phyloP scores from a whole-genome alignment of 2,888 invertebrate species.

The Cataglyphis livida region DNA sequence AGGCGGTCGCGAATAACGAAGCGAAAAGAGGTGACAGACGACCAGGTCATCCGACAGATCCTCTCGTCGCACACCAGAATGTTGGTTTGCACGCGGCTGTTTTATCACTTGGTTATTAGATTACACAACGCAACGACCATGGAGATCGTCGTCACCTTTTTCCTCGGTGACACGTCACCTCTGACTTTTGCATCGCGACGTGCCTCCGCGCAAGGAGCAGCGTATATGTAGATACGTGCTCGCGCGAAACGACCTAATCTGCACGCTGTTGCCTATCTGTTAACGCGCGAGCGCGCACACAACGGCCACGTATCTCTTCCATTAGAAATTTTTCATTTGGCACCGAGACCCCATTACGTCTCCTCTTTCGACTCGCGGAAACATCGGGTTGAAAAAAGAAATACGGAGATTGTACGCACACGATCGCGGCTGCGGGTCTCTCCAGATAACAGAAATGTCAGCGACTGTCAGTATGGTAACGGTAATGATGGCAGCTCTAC shows the following conservation, averaged over 20 bases:
- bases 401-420: neutral
- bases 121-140: conserved; percentile 72
- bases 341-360: conserved; percentile 13
- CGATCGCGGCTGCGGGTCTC: neutral
- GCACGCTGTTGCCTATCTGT: conserved; percentile 64
- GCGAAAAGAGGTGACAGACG: conserved; percentile 40
- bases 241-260: conserved; percentile 69
- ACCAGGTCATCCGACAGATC: conserved; percentile 31
- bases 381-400: neutral
- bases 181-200: conserved; percentile 77
- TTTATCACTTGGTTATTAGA: conserved; percentile 53
- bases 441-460: conserved; percentile 23
- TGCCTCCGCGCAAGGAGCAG: conserved; percentile 61
- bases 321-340: conserved; percentile 38
- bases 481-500: neutral
- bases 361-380: conserved; percentile 10
- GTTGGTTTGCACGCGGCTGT: conserved; percentile 61
- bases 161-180: conserved; percentile 80
- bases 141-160: conserved; percentile 73
- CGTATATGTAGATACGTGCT: conserved; percentile 55
- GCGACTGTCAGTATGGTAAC: neutral
- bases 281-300: neutral
- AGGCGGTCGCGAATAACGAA: conserved; percentile 9
- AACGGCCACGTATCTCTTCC: conserved; percentile 49
- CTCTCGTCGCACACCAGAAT: conserved; percentile 19